phyloP scores from a whole-genome alignment of 2,888 invertebrate species.

The Ormyrus thymus region DNA sequence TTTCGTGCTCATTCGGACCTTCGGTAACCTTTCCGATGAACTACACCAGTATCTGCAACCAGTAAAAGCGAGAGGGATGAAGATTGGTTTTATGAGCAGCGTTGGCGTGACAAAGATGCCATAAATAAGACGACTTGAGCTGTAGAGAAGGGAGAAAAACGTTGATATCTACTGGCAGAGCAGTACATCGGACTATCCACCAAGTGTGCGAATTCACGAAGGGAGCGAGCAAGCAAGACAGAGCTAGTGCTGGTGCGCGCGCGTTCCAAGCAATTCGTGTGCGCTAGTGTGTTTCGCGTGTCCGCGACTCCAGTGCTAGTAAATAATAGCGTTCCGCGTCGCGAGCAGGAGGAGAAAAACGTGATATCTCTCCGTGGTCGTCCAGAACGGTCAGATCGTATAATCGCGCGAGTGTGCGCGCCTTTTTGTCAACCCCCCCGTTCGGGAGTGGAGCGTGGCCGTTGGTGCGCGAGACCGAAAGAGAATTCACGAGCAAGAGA shows the following conservation, averaged over 20 bases:
- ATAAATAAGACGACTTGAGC: constrained; percentile 28
- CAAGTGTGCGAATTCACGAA: not conserved
- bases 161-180: not conserved
- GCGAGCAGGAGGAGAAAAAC: not conserved
- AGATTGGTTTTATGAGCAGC: not conserved
- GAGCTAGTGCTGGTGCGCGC: not conserved
- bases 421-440: no score
- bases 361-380: no score
- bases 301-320: not conserved
- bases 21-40: constrained; percentile 17
- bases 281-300: not conserved
- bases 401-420: no score
- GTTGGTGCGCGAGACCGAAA: not conserved
- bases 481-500: not conserved
- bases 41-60: not conserved
- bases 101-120: constrained; percentile 42
- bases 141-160: constrained; percentile 13
- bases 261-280: not conserved
- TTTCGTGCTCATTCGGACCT: constrained; percentile 8
- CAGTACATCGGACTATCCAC: not conserved
- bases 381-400: no score
- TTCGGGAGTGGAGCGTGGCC: no score
- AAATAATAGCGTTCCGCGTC: not conserved
- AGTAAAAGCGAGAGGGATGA: constrained; percentile 8
- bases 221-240: not conserved